phyloP scores from a whole-genome alignment of 2,797 vertebrate genomes.

The Poeciliopsis turneri region DNA sequence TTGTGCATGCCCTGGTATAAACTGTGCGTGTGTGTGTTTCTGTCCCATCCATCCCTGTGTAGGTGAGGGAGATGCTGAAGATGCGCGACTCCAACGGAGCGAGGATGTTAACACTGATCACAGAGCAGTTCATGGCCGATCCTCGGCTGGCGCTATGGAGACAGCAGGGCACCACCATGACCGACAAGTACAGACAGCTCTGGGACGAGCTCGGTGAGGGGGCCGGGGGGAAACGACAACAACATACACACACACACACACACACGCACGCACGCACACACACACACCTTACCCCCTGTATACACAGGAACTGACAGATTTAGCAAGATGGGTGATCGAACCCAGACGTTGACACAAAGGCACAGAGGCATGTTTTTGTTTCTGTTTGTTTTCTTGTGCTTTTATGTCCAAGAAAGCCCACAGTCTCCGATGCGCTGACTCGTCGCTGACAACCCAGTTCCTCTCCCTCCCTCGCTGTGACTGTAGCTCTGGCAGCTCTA shows the following conservation, averaged over 20 bases:
- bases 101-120: conserved; percentile 98
- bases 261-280: conserved; percentile 2
- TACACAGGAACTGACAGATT: conserved; percentile 42
- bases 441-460: conserved; percentile 39
- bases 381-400: conserved; percentile 46
- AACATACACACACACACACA: conserved; percentile 11
- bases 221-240: conserved; percentile 6
- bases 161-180: conserved; percentile 98
- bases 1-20: conserved; percentile 25
- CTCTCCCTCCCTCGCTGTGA: conserved; percentile 30
- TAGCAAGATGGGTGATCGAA: conserved; percentile 58
- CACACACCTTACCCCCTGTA: conserved; percentile 1
- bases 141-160: conserved; percentile 95
- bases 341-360: conserved; percentile 50
- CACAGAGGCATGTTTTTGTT: conserved; percentile 22
- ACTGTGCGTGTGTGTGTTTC: not conserved
- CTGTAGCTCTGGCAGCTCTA: conserved; percentile 53
- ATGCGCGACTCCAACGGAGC: conserved; percentile 99
- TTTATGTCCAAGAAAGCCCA: conserved; percentile 51
- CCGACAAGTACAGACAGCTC: conserved; percentile 99
- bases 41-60: conserved; percentile 41
- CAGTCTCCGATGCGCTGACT: conserved; percentile 29
- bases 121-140: conserved; percentile 99
- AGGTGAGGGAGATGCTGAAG: conserved; percentile 99
- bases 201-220: conserved; percentile 98